Evolutionary conservation across 2,888 invertebrate species (phyloP), one percentile per base, ranked within the genome.

Genomic region (Synanthedon myopaeformis): DNA sequence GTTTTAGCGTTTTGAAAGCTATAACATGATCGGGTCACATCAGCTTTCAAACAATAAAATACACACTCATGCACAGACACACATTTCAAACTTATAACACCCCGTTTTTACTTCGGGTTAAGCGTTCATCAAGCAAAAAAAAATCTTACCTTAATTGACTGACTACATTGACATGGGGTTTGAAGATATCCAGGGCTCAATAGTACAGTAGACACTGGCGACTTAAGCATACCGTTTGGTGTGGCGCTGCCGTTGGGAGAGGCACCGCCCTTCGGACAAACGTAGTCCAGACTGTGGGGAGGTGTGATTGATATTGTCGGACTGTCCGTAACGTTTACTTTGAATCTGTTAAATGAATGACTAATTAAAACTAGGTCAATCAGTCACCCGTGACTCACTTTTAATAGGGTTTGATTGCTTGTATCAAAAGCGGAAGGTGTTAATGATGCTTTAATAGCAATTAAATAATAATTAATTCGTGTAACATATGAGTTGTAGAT

Each of bases 241-340:
- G 89, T 74, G 57, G 86, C 72, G 61, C 80, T 76, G 55, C 89
- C 76, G 80, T 88, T 78, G 41, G 89, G 70, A 60, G 82, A 75
- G 63, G 77, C 65, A 55, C 79, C 75, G 53, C 86, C 73, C 70
- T 86, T 77, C 54, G 81, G 65, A 53, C 72, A 79, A 57, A 80
- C 75, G 77, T 85, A 87, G 67, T 89, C 76, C 69, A 88, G 61
- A 57, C 84, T 86, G 60, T 82, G 83, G 0, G 85, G 85, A 0
- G 86, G 83, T 3, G 85, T 85, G 58, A 83, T 75, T 2, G 86
- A 82, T 59, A 87, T 85, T 49, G 85, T 76, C 0, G 89, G 89
- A 57, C 88, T 88, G 58, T 86, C 84, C 13, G 82, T 77, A 55
- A 82, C 72, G 52, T 75, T 74, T 65, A 85, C 68, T 70, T 82